Percentiles rank a stretch among this genome's conserved stretches.
These are phyloP conservation scores for Drosophila tani DNA, from an alignment of 1,140 invertebrate species.

Conservation along the genomic window DNA sequence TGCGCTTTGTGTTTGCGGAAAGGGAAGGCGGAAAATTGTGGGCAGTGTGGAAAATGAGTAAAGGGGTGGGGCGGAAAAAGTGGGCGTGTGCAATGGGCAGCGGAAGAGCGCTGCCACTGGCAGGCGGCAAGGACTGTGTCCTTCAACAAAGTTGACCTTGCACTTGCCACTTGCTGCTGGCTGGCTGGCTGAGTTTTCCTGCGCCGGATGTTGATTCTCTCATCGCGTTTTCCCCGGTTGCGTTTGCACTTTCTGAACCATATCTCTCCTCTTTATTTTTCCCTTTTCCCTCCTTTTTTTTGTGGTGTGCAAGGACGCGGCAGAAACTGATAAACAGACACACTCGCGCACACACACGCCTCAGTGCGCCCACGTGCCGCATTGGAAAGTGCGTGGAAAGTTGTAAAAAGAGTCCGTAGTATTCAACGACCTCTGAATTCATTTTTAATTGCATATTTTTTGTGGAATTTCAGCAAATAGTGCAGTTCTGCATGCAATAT, in stretches of 20 bases:
- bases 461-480: slow-evolving; percentile 40
- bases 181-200: slow-evolving; percentile 40
- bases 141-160: slow-evolving; percentile 82
- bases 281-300: not conserved
- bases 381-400: slow-evolving; percentile 75
- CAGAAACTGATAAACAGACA: slow-evolving; percentile 71
- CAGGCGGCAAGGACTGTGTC: slow-evolving; percentile 60
- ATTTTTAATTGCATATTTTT: slow-evolving; percentile 57
- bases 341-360: slow-evolving; percentile 32
- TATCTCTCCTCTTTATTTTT: slow-evolving; percentile 22
- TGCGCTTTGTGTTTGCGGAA: slow-evolving; percentile 46
- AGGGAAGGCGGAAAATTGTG: not conserved
- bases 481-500: slow-evolving; percentile 50
- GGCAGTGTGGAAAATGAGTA: not conserved
- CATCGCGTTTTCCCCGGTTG: slow-evolving; percentile 49
- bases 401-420: slow-evolving; percentile 8
- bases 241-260: slow-evolving; percentile 10
- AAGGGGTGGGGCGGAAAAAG: not conserved
- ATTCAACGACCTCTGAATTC: slow-evolving; percentile 21
- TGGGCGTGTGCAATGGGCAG: slow-evolving; percentile 12
- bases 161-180: slow-evolving; percentile 79
- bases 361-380: slow-evolving; percentile 74
- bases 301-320: slow-evolving; percentile 71
- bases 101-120: slow-evolving; percentile 39
- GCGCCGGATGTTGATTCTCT: slow-evolving; percentile 74